These are phyloP conservation scores for Aurelia coerulea DNA, from an alignment of 30 jellyfish, hydroid and myxozoan genomes.

Conservation along the genomic window DNA sequence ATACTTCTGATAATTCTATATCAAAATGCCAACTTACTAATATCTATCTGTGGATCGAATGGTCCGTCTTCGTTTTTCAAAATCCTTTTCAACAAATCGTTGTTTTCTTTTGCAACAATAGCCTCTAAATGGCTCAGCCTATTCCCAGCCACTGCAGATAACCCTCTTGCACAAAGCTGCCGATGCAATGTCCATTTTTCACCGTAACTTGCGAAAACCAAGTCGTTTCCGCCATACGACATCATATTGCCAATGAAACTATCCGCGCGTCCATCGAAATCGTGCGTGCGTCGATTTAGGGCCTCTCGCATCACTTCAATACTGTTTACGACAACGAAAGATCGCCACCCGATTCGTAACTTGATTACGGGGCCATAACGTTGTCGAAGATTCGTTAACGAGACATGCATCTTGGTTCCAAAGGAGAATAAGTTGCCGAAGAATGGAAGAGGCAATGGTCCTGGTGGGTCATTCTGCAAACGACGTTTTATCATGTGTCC, in stretches of 20 bases:
- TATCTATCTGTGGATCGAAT: no score
- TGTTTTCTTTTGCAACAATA: not conserved
- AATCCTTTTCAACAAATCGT: not conserved
- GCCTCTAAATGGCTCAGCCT: constrained; percentile 18
- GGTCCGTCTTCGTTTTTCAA: not conserved
- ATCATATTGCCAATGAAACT: constrained; percentile 21
- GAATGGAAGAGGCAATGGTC: constrained; percentile 42
- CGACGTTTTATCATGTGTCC: no score
- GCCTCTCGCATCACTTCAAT: constrained; percentile 38
- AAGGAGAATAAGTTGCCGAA: constrained; percentile 21
- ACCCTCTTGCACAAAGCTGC: constrained; percentile 13
- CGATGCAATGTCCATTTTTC: constrained; percentile 39
- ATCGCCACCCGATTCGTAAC: constrained; percentile 12
- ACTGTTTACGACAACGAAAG: constrained; percentile 29
- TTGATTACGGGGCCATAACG: constrained; percentile 33
- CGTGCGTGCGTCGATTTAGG: not conserved
- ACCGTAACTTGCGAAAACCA: constrained; percentile 60
- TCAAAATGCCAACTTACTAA: no score
- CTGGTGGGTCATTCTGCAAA: constrained; percentile 25
- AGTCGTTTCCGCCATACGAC: constrained; percentile 30
- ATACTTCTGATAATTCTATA: no score
- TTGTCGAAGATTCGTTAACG: not conserved
- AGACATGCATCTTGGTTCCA: constrained; percentile 11
- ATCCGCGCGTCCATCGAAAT: constrained; percentile 61
- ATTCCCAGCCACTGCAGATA: constrained; percentile 12